Evolutionary conservation across 2,113 vertebrate species (phyloP).

Genomic region (Bubo blakistoni): DNA sequence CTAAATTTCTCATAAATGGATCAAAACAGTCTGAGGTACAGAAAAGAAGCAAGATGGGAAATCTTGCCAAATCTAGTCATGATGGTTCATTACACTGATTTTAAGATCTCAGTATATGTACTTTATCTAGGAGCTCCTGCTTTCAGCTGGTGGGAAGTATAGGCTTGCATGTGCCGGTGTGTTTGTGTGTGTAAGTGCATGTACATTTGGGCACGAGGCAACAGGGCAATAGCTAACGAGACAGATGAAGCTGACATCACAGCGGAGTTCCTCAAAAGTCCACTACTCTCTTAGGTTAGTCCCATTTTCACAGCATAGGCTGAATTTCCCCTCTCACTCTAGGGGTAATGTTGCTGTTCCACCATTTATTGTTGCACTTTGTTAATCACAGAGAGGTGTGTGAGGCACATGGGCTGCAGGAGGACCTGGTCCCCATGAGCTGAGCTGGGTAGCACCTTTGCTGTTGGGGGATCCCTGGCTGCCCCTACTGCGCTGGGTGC

Average conservation of each 20-base stretch:
- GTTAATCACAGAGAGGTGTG: neutral
- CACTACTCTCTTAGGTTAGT: neutral
- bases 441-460: neutral
- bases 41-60: slow-evolving; percentile 37
- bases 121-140: neutral
- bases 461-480: neutral
- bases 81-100: slow-evolving; percentile 59
- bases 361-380: neutral
- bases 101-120: neutral
- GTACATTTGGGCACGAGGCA: neutral
- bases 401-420: neutral
- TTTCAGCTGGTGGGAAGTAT: neutral
- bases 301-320: neutral
- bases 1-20: slow-evolving; percentile 70
- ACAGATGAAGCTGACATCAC: neutral
- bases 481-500: neutral
- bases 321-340: neutral
- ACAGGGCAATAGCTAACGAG: neutral
- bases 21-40: slow-evolving; percentile 62
- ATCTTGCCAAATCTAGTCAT: slow-evolving; percentile 59
- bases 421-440: neutral
- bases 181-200: neutral
- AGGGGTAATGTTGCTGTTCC: neutral
- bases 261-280: neutral
- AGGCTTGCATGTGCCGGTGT: neutral